These are phyloP conservation scores for Gari tellinella DNA, from an alignment of 2,888 invertebrate species.

Conservation along the genomic window DNA sequence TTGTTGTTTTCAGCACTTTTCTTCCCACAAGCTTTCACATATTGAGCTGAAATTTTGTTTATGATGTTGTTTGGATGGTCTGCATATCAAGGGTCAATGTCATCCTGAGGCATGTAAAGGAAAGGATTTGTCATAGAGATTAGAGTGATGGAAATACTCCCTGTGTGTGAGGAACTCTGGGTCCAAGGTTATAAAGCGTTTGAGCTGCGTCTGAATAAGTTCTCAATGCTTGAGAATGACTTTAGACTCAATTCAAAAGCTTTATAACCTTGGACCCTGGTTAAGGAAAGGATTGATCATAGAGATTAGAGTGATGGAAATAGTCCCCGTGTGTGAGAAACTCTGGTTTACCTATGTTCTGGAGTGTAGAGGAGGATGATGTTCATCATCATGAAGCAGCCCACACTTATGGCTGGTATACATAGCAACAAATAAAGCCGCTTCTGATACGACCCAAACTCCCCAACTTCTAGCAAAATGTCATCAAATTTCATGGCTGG, in stretches of 20 bases:
- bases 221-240: too few species aligned
- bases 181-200: constrained; percentile 64
- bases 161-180: neutral
- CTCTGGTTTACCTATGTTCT: constrained; percentile 59
- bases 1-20: too few species aligned
- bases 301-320: neutral
- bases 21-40: too few species aligned
- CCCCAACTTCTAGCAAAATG: constrained; percentile 60
- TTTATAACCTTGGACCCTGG: too few species aligned
- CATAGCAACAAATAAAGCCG: constrained; percentile 64
- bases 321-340: neutral
- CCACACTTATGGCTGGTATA: constrained; percentile 64
- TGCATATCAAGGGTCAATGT: too few species aligned
- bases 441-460: constrained; percentile 70
- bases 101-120: too few species aligned
- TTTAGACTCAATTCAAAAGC: too few species aligned
- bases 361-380: constrained; percentile 63
- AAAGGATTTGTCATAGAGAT: too few species aligned
- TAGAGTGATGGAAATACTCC: neutral
- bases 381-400: constrained; percentile 67
- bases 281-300: too few species aligned
- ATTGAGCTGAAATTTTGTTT: too few species aligned
- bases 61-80: too few species aligned
- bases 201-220: too few species aligned
- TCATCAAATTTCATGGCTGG: constrained; percentile 73